Evolutionary conservation across 2,888 invertebrate species (phyloP), one percentile per base, ranked within the genome.

Genomic region (Cataglyphis albicans): DNA sequence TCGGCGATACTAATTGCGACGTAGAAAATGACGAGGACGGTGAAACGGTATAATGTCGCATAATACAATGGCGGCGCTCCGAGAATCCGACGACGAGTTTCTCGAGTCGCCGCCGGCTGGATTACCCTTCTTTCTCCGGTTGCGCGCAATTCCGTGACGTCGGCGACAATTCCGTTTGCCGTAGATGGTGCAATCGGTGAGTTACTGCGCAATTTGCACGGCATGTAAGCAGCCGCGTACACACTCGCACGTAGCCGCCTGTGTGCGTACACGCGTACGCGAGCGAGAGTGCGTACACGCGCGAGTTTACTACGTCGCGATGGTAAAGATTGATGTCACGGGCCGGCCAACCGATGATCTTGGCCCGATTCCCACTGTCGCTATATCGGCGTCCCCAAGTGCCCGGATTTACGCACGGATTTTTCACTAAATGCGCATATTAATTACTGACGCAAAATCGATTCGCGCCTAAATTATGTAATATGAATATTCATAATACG

Each of bases 341-440:
- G 91, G 90, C 90, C 86, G 90, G 82, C 85, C 86, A 85, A 88
- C 88, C 88, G 88, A 90, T 90, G 93, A 90, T 93, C 93, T 93
- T 93, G 93, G 92, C 93, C 93, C 93, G 91, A 87, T 93, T 93
- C 91, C 91, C 92, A 90, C 89, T 90, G 86, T 48, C 83, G 81
- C 73, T 84, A 82, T 67, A 81, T 72, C 68, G 70, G 65, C 81
- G 78, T 81, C 86, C 81, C 81, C 84, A 38, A 85, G 72, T 78
- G 35, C 35, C 35, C 35, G 59, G 80, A 65, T 70, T 41, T 41
- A 55, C 61, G 81, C 38, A 41, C 29, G 41, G 21, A 21, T 35
- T 72, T 35, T 59, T 12, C 44, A n/a, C 35, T 25, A 35, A 35
- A 35, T 32, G 44, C 59, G n/a, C 59, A n/a, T 25, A 18, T 35